These are phyloP conservation scores for Sinosuthora webbiana DNA, from an alignment of 2,113 vertebrate species.

Conservation along the genomic window DNA sequence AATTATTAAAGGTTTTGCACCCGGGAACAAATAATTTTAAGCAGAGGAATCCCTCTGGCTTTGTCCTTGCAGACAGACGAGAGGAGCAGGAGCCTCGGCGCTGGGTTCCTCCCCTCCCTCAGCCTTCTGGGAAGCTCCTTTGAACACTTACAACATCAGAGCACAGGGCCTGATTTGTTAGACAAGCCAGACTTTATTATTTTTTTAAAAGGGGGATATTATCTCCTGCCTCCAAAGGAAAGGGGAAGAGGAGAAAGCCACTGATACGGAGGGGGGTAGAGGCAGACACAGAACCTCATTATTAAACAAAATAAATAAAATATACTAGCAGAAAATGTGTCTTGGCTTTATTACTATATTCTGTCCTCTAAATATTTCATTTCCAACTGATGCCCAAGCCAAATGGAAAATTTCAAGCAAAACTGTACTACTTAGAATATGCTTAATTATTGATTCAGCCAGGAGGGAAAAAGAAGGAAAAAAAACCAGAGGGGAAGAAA, in stretches of 20 bases:
- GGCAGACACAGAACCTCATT: conserved; percentile 73
- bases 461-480: conserved; percentile 41
- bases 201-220: conserved; percentile 66
- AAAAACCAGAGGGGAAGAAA: neutral
- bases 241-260: conserved; percentile 49
- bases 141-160: conserved; percentile 56
- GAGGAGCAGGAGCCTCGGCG: neutral
- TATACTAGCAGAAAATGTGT: conserved; percentile 73
- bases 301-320: conserved; percentile 80
- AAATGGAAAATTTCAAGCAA: conserved; percentile 79
- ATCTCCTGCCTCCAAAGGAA: conserved; percentile 62
- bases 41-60: neutral
- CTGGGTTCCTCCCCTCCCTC: neutral
- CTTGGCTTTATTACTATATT: conserved; percentile 77
- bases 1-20: neutral
- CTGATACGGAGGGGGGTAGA: conserved; percentile 27
- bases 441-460: conserved; percentile 81
- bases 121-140: conserved; percentile 57
- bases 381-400: conserved; percentile 75
- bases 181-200: conserved; percentile 62
- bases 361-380: conserved; percentile 85
- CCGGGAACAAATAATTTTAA: neutral
- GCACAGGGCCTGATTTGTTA: conserved; percentile 52
- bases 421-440: conserved; percentile 78
- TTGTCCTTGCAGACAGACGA: neutral